These are phyloP conservation scores for Synaphobranchus kaupii DNA, from an alignment of 2,797 vertebrate genomes.

Conservation along the genomic window DNA sequence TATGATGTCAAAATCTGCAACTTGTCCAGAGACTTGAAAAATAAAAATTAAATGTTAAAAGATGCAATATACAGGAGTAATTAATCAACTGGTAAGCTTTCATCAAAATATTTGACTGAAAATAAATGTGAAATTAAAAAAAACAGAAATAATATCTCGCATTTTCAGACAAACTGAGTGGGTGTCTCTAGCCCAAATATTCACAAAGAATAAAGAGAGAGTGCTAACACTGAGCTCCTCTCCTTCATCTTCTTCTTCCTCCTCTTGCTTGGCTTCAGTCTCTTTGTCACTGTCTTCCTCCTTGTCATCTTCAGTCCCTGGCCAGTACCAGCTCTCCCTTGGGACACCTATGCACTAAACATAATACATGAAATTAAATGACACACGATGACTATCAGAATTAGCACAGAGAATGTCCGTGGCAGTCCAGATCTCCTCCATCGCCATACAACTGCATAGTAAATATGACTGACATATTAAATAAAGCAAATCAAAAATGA, in stretches of 20 bases:
- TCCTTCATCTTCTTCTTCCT: slow-evolving; percentile 51
- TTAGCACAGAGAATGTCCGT: background rate
- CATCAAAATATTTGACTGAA: background rate
- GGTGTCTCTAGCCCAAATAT: background rate
- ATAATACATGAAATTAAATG: slow-evolving; percentile 22
- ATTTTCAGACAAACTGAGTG: background rate
- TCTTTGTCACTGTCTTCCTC: slow-evolving; percentile 49
- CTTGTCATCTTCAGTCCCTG: slow-evolving; percentile 56
- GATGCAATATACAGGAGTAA: background rate
- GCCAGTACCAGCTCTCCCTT: slow-evolving; percentile 78
- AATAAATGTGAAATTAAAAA: background rate
- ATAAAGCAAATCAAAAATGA: background rate
- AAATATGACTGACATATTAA: background rate
- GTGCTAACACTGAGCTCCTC: slow-evolving; percentile 65
- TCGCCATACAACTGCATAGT: background rate
- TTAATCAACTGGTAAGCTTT: background rate
- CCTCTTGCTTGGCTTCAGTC: slow-evolving; percentile 29
- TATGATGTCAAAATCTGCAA: slow-evolving; percentile 87
- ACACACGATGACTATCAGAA: background rate
- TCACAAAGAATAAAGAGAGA: background rate
- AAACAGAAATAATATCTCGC: background rate
- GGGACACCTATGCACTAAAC: slow-evolving; percentile 63
- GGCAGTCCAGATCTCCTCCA: background rate
- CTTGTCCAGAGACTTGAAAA: slow-evolving; percentile 83
- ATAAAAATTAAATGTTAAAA: slow-evolving; percentile 23